Evolutionary conservation across 2,113 vertebrate genomes (phyloP), one percentile per base, ranked within the genome.

Genomic region (Corvus hawaiiensis): DNA sequence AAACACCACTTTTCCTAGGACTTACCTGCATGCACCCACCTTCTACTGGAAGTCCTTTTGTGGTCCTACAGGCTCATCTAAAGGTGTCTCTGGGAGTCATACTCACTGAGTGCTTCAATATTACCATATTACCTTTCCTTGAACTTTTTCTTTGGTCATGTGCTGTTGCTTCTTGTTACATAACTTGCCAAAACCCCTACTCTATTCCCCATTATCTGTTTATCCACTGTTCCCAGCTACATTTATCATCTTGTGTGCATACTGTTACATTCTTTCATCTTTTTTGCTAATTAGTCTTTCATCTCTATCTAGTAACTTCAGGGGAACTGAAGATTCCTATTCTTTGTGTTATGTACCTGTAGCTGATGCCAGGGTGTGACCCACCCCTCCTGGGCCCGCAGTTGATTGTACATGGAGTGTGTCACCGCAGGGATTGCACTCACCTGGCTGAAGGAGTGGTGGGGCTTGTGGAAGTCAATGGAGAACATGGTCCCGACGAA

Each of bases 401-500:
- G 20, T 14, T 10, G 46, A 33, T 48, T 3, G 1, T 1, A 13
- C 2, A 32, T 35, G 69, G 43, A 69, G 32, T 0, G 7, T 56
- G 74, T 62, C 1, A 0, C 27, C 0, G 0, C 0, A 3, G 30
- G 37, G 10, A 4, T 8, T 23, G 6, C 35, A 79, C 92, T 96
- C 66, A 98, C 98, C 97, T 96, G 67, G 8, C 6, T 1, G 6
- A 98, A 90, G 64, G 79, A 86, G 30, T 3, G 8, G 1, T 74
- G 39, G 1, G 88, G 76, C 6, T 96, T 79, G 16, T 1, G 9
- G 61, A 97, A 96, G 59, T 98, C 91, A 4, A 98, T 0, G 5
- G 89, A 59, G 54, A 97, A 44, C 93, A 98, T 87, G 84, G 97
- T 98, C 73, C 98, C 98, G 13, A 98, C 3, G 35, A 97, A 95